Percentiles rank a stretch among this genome's conserved stretches.
phyloP scores from a whole-genome alignment of 1,140 invertebrate species.

The Drosophila kanapiae region DNA sequence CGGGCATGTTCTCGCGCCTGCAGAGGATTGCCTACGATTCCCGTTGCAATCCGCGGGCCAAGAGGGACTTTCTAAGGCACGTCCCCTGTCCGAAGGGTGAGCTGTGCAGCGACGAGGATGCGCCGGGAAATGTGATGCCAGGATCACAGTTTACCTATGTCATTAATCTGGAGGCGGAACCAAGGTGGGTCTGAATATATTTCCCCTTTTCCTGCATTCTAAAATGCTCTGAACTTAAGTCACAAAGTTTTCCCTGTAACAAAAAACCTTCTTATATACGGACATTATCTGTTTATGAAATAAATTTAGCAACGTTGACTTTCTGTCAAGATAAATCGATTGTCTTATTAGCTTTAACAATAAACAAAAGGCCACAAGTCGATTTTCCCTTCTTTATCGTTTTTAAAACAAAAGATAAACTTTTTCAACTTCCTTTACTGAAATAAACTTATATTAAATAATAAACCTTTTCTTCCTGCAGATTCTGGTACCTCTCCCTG shows the following conservation, averaged over 20 bases:
- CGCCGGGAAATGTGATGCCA: slow-evolving; percentile 93
- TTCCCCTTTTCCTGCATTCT: no score
- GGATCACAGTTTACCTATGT: slow-evolving; percentile 97
- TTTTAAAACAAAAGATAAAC: neutral
- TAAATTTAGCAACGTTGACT: neutral
- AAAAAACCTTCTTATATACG: neutral
- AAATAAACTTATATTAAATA: accelerated
- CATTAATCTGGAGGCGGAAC: slow-evolving; percentile 94
- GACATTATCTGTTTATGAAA: neutral
- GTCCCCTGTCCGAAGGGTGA: slow-evolving; percentile 93
- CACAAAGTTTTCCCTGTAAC: neutral
- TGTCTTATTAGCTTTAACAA: neutral
- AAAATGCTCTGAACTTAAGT: no score
- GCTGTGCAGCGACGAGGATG: slow-evolving; percentile 95
- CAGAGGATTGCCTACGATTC: slow-evolving; percentile 93
- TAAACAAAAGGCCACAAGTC: neutral
- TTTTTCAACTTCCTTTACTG: no score
- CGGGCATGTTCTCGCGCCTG: slow-evolving; percentile 93
- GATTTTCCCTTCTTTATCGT: neutral
- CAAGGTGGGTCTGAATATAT: slow-evolving; percentile 89
- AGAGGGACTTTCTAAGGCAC: slow-evolving; percentile 94
- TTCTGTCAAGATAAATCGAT: slow-evolving; percentile 1
- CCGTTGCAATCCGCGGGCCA: slow-evolving; percentile 90
- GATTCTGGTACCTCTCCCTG: slow-evolving; percentile 98
- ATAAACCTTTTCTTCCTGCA: slow-evolving; percentile 76